Base-by-base conservation (phyloP, 2,113 vertebrate species). In the Neolamprologus kungweensis region DNA sequence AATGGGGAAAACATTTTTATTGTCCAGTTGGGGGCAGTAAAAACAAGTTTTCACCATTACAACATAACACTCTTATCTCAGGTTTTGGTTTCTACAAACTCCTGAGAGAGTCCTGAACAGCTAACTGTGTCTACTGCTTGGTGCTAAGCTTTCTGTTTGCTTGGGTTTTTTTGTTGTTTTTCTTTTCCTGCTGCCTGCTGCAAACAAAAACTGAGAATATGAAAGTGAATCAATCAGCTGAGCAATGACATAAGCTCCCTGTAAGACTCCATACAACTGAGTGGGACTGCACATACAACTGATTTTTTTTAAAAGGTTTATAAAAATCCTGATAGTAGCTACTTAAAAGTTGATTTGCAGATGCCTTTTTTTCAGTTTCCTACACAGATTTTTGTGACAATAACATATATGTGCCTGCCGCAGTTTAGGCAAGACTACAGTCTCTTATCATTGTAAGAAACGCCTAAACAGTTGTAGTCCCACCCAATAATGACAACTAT, bases 391-490 rank as follows among this genome's bases (percentile, higher is more conserved):
- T 31, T 78, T 51, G 26, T 78, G 16, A 50, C 42, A 78, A 78
- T 31, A 78, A 78, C 2, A n/a, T 78, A 45, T 26, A 51, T 0
- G 17, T 26, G 23, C 7, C 19, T 35, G 23, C 5, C 11, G 13
- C 23, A 58, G 28, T 81, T 37, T 13, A 4, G 23, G n/a, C 16
- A 53, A 63, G 45, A 75, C 45, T 55, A 14, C 14, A 12, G 35
- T 26, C 12, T 19, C 87, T 92, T 90, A 92, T 92, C 86, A 90
- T 6, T 54, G 8, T 50, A n/a, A 83, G 11, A 37, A 85, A 88
- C 68, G 79, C 86, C 86, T 33, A 10, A 87, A 85, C 73, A 71
- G 86, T 23, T 81, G 13, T 37, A 80, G 33, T 35, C 51, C 54
- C 84, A 33, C 82, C 37, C 68, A 8, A 1, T 5, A 51, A 7